Evolutionary conservation across 2,888 invertebrate species (phyloP).

Genomic region (Lycaena phlaeas): DNA sequence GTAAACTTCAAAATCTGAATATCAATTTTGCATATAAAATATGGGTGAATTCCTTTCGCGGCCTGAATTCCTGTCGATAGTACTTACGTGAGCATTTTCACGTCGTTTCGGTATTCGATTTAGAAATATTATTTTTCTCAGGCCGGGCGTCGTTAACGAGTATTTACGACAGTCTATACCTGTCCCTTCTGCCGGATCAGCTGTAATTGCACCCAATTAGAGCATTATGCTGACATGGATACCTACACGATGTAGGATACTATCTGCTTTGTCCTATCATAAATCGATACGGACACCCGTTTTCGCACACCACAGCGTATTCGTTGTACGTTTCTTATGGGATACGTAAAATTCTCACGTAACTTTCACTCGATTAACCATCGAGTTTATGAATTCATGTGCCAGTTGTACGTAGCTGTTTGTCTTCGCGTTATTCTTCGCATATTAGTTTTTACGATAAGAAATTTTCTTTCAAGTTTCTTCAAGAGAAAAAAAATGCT

Average conservation of each 20-base stretch:
- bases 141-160: constrained; percentile 65
- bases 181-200: constrained; percentile 59
- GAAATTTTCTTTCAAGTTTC: too few relatives aligned
- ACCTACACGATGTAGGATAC: constrained; percentile 66
- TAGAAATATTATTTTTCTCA: constrained; percentile 65
- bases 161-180: constrained; percentile 68
- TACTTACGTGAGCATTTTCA: constrained; percentile 57
- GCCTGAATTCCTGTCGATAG: constrained; percentile 39
- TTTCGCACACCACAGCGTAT: constrained; percentile 47
- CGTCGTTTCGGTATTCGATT: constrained; percentile 52
- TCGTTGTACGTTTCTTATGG: constrained; percentile 49
- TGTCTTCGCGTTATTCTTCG: background rate
- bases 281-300: too few relatives aligned
- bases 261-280: constrained; percentile 57
- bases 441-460: background rate
- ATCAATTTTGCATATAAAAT: constrained; percentile 41
- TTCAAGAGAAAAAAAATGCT: too few relatives aligned
- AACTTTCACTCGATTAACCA: constrained; percentile 64
- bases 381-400: constrained; percentile 42
- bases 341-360: constrained; percentile 55
- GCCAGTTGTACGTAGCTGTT: constrained; percentile 26
- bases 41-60: constrained; percentile 39
- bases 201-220: constrained; percentile 71
- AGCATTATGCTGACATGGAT: constrained; percentile 72
- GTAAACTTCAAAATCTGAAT: constrained; percentile 33